These are phyloP conservation scores for Zosterops hypoxanthus DNA, from an alignment of 2,113 vertebrate species.

Conservation along the genomic window DNA sequence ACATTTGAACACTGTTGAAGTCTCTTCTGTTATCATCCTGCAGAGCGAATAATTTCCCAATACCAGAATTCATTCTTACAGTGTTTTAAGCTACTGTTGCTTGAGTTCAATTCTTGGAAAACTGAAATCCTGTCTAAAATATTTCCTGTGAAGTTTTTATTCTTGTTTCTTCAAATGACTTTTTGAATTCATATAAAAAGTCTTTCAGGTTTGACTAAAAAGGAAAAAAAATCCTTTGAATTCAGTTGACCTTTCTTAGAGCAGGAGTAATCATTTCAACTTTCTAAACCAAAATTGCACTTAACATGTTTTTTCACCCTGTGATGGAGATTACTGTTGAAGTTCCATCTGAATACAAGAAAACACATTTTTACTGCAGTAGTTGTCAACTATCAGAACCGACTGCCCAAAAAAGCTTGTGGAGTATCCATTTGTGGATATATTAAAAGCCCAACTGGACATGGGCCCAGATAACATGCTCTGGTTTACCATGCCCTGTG, in stretches of 20 bases:
- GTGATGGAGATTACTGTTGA: not conserved
- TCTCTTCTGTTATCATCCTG: not conserved
- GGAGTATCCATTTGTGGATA: not conserved
- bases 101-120: not conserved
- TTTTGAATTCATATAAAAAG: not conserved
- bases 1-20: not conserved
- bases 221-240: not conserved
- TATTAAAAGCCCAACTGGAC: not conserved
- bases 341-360: not conserved
- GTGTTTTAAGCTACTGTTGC: not conserved
- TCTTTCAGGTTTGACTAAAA: not conserved
- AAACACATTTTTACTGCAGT: not conserved
- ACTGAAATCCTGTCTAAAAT: not conserved
- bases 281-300: not conserved
- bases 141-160: not conserved
- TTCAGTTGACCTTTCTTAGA: not conserved
- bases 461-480: fast-evolving
- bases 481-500: not conserved
- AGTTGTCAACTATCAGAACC: not conserved
- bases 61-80: not conserved
- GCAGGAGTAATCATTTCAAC: not conserved
- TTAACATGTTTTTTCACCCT: not conserved
- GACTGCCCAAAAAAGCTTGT: not conserved
- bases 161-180: not conserved
- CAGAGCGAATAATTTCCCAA: not conserved